phyloP scores from a whole-genome alignment of 2,888 invertebrate species.

The Tachystola acroxantha region DNA sequence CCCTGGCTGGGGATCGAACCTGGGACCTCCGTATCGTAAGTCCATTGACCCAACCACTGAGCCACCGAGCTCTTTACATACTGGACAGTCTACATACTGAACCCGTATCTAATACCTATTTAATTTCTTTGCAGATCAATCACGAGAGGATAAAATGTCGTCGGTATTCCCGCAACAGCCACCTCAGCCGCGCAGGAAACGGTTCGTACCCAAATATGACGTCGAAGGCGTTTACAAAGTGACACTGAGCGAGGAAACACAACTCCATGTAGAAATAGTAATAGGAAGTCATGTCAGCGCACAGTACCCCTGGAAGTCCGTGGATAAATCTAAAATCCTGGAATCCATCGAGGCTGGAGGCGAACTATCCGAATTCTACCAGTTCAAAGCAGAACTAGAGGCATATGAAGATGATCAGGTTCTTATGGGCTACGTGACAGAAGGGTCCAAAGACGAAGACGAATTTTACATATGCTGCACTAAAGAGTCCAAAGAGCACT shows the following conservation, averaged over 20 bases:
- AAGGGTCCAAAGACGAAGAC: constrained; percentile 78
- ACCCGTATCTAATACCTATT: not conserved
- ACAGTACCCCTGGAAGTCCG: constrained; percentile 85
- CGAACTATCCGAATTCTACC: constrained; percentile 64
- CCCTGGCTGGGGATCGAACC: too few relatives aligned
- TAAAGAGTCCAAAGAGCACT: constrained; percentile 72
- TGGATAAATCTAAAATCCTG: constrained; percentile 79
- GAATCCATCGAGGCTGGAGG: constrained; percentile 80
- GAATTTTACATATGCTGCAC: constrained; percentile 85
- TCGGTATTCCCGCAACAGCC: constrained; percentile 13
- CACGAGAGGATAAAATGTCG: constrained; percentile 30
- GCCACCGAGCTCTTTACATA: too few relatives aligned
- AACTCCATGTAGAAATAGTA: constrained; percentile 79
- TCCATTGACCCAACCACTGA: too few relatives aligned
- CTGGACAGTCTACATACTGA: too few relatives aligned
- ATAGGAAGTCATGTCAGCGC: constrained; percentile 84
- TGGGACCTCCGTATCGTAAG: too few relatives aligned
- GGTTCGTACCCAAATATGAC: constrained; percentile 69
- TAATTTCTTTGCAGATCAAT: constrained; percentile 42
- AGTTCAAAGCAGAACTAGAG: constrained; percentile 52
- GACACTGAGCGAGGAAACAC: constrained; percentile 75
- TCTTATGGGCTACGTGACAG: constrained; percentile 83
- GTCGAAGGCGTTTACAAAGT: constrained; percentile 77
- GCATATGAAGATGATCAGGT: constrained; percentile 59
- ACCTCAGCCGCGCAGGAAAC: constrained; percentile 51